A percentile compares a stretch with the other conserved stretches of the same genome.
Conservation (phyloP, 2,888 invertebrate species). For the Mactromeris polynyma region DNA sequence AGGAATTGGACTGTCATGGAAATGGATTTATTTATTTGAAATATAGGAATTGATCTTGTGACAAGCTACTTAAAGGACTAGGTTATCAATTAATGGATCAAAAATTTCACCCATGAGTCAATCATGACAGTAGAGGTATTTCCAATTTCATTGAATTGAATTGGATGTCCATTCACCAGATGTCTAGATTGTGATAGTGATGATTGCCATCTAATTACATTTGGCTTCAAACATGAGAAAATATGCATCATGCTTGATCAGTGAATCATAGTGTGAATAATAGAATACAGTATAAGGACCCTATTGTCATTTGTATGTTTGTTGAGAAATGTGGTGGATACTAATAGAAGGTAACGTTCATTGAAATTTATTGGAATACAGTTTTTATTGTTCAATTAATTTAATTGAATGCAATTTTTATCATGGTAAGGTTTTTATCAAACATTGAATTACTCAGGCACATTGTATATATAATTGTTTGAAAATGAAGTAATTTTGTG, state of each 20-base stretch:
- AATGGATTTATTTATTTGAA: too few species aligned
- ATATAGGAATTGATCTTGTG: too few species aligned
- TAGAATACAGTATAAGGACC: background rate
- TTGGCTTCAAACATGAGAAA: background rate
- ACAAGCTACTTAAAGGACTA: background rate
- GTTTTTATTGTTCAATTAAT: too few species aligned
- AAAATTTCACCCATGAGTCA: constrained; percentile 8
- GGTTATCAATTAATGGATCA: background rate
- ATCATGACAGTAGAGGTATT: background rate
- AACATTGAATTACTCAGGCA: too few species aligned
- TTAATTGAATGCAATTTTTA: too few species aligned
- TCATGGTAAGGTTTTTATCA: too few species aligned
- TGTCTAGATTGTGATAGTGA: background rate
- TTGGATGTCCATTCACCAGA: background rate
- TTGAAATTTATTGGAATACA: too few species aligned
- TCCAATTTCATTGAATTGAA: background rate
- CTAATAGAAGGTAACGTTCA: too few species aligned
- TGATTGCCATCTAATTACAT: constrained; percentile 6
- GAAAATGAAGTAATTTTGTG: too few species aligned
- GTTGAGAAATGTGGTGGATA: background rate
- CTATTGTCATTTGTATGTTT: background rate
- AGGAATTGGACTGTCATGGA: background rate
- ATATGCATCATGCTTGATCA: background rate
- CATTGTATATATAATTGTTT: too few species aligned
- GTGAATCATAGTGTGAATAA: background rate